A percentile compares a stretch with the other conserved stretches of the same genome.
These are phyloP conservation scores for Aythya fuligula DNA, from an alignment of 2,797 vertebrate species.

Conservation along the genomic window DNA sequence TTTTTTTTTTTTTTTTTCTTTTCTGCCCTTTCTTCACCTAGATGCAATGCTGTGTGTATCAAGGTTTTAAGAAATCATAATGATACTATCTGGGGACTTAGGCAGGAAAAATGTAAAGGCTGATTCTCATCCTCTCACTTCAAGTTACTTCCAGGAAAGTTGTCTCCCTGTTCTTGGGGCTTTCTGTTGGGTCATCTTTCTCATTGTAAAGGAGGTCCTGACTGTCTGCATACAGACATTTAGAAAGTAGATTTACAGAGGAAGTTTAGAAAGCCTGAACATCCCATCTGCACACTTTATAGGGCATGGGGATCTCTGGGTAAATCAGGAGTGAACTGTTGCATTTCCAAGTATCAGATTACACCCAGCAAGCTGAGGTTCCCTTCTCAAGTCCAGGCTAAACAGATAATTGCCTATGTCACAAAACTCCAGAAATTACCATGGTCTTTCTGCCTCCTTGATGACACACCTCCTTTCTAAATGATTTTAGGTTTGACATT, in stretches of 20 bases:
- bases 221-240: neutral
- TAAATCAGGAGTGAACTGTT: neutral
- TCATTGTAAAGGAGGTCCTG: neutral
- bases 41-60: neutral
- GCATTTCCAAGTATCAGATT: neutral
- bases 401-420: neutral
- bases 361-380: neutral
- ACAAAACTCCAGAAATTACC: neutral
- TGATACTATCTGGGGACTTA: neutral
- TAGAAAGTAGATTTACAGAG: neutral
- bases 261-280: neutral
- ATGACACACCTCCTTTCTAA: neutral
- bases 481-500: neutral
- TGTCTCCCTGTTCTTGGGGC: neutral
- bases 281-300: neutral
- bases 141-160: neutral
- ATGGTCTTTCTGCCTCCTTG: neutral
- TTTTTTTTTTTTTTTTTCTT: neutral
- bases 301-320: neutral
- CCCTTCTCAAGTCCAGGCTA: neutral
- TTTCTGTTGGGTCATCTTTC: neutral
- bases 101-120: neutral
- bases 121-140: neutral
- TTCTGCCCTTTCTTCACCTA: neutral
- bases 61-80: neutral